A percentile compares a stretch with the other conserved stretches of the same genome.
These are phyloP conservation scores for Brachypteracias leptosomus DNA, from an alignment of 2,113 vertebrate genomes.

Conservation along the genomic window DNA sequence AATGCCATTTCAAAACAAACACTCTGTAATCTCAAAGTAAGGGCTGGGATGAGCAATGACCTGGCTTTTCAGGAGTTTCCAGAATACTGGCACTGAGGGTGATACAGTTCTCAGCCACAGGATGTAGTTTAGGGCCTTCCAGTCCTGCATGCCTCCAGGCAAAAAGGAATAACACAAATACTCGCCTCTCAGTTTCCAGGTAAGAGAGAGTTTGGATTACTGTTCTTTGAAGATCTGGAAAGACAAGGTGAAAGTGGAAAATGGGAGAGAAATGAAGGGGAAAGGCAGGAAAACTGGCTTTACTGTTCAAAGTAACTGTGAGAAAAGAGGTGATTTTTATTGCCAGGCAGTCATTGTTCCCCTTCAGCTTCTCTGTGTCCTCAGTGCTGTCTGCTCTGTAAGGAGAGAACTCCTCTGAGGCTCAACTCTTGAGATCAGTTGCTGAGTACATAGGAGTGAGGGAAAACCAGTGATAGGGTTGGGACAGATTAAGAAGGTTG, in stretches of 20 bases:
- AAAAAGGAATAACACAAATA: background rate
- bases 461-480: background rate
- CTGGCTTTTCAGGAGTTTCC: background rate
- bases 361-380: background rate
- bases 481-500: background rate
- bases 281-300: background rate
- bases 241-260: background rate
- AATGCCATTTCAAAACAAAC: background rate
- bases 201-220: background rate
- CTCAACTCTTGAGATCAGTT: background rate
- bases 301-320: background rate
- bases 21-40: background rate
- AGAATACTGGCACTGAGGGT: background rate
- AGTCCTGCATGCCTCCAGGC: background rate
- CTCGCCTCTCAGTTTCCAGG: background rate
- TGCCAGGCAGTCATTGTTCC: background rate
- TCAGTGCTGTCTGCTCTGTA: background rate
- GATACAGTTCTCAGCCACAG: background rate
- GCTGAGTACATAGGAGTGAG: background rate
- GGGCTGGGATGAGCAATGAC: background rate
- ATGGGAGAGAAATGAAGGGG: background rate
- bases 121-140: background rate
- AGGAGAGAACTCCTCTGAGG: background rate
- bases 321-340: background rate
- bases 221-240: background rate